Evolutionary conservation across 2,113 vertebrate species (phyloP).

Genomic region (Amazona guildingii): DNA sequence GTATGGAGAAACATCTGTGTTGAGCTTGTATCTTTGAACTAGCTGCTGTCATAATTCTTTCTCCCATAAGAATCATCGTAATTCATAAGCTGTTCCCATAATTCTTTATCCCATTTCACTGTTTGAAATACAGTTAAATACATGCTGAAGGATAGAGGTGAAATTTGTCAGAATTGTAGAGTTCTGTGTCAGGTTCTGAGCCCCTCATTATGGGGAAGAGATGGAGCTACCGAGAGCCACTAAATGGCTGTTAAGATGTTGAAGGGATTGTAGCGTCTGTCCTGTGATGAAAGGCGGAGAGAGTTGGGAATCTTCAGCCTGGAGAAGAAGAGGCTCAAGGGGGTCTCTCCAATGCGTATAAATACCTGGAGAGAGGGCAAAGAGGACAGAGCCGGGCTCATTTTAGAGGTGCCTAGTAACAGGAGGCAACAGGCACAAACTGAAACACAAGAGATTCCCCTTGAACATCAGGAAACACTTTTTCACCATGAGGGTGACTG

Average conservation of each 20-base stretch:
- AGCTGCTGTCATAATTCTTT: background rate
- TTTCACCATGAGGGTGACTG: background rate
- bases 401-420: too few species aligned
- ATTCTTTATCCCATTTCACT: background rate
- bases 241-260: background rate
- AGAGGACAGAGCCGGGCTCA: background rate
- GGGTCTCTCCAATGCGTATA: background rate
- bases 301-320: background rate
- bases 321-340: background rate
- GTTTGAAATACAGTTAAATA: background rate
- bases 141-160: background rate
- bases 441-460: background rate
- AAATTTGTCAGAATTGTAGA: background rate
- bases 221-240: background rate
- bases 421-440: background rate
- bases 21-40: background rate
- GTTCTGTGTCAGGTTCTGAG: background rate
- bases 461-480: background rate
- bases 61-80: background rate
- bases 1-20: background rate
- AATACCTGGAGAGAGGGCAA: background rate
- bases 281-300: background rate
- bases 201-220: background rate
- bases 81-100: background rate
- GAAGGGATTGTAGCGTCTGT: background rate